phyloP scores from a whole-genome alignment of 1,140 invertebrate species.

The Solen grandis region DNA sequence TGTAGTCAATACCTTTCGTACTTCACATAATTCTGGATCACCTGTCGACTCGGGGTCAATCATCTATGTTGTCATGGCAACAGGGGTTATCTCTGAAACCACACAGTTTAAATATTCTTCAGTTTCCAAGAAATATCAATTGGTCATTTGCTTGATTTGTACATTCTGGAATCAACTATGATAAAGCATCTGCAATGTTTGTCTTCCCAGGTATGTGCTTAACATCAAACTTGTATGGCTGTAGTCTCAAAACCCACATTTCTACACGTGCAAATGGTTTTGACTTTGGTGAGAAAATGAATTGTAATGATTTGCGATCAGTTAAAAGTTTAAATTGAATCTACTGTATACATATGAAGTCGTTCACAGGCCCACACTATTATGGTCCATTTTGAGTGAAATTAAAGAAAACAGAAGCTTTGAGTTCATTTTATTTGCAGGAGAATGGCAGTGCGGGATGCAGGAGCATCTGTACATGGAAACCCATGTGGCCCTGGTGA shows the following conservation, averaged over 20 bases:
- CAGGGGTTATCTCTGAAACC: not conserved
- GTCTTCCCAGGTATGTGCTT: not conserved
- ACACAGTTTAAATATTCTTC: not conserved
- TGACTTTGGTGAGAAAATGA: conserved; percentile 19
- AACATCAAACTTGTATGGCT: conserved; percentile 29
- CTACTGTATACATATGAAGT: conserved; percentile 79
- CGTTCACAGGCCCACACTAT: conserved; percentile 76
- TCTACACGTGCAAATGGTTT: conserved; percentile 53
- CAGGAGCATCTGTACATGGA: conserved; percentile 99
- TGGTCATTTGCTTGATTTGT: not conserved
- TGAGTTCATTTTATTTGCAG: conserved; percentile 45
- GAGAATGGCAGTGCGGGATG: conserved; percentile 90
- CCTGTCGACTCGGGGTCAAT: conserved; percentile 29
- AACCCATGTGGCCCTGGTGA: conserved; percentile 87
- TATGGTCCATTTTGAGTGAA: no score
- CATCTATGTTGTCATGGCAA: conserved; percentile 36
- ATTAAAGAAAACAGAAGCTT: no score
- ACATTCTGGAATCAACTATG: conserved; percentile 22
- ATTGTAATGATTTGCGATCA: conserved; percentile 68
- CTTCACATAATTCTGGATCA: conserved; percentile 26
- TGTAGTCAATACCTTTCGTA: conserved; percentile 30
- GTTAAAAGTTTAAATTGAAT: conserved; percentile 63
- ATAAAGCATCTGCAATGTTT: conserved; percentile 50
- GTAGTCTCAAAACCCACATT: conserved; percentile 52
- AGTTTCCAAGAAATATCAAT: no score